Evolutionary conservation across 2,113 vertebrate species (phyloP), one percentile per base, ranked within the genome.

Genomic region (Varanus komodoensis): DNA sequence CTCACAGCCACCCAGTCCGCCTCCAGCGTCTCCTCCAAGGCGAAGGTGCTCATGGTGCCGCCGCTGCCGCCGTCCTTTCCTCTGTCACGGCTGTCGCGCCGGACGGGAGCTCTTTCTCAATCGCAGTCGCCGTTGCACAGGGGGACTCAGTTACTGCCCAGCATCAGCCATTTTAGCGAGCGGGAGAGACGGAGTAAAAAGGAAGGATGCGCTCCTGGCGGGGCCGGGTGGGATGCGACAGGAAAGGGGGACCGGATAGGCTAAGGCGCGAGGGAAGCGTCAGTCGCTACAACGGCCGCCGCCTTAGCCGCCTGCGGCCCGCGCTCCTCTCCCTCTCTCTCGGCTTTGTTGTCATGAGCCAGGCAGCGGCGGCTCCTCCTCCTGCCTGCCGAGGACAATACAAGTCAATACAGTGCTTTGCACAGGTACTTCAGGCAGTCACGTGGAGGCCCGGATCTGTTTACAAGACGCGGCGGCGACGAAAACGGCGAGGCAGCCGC

Each of bases 1-100:
- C 98, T 96, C 17, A 99, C 98, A 4, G 98, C 99, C 80, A 99
- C 99, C 99, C 99, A 99, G 54, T 98, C 99, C 89, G 98, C 98
- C 97, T 99, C 99, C 81, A 99, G 93, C 88, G 98, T 97, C 91
- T 99, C 99, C 95, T 99, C 99, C 97, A 99, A 97, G 17, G 98
- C 97, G 96, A 98, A 98, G 84, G 91, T 82, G 92, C 98, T 98
- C 98, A 99, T 99, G 92, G 93, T 95, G 87, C 57, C 79, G 83
- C 68, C 78, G 68, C 54, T 73, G 86, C 44, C 82, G 21, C 77
- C 23, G 77, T 34, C 73, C 57, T 48, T 25, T 32, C 44, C 64
- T n/a, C 38, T 57, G 75, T 89, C 73, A 77, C 87, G n/a, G 68
- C 79, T 84, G 86, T 92, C 89, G 79, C 69, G 38, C 64, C 3